Percentiles rank a stretch among this genome's conserved stretches.
Conservation (phyloP, 2,797 vertebrate species). For the Sebastes cheni region DNA sequence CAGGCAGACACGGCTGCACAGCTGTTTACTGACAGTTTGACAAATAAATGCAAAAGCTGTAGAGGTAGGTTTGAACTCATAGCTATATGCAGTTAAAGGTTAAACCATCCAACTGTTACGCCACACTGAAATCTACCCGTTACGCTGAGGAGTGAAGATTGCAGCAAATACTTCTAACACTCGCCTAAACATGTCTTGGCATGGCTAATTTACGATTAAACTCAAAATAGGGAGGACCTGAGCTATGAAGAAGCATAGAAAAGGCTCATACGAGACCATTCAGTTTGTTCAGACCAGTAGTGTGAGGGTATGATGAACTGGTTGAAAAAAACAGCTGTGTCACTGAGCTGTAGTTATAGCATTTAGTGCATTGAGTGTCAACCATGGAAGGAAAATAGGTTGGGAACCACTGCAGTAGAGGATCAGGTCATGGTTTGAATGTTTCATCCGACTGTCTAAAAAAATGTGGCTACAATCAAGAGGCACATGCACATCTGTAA, state of each 20-base stretch:
- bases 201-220: neutral
- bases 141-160: neutral
- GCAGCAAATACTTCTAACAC: neutral
- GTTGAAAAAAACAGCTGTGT: neutral
- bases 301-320: neutral
- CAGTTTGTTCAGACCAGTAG: neutral
- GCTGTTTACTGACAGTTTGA: neutral
- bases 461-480: neutral
- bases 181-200: constrained; percentile 17
- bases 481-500: neutral
- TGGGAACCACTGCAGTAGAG: neutral
- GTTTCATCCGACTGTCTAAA: neutral
- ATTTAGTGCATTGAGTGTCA: neutral
- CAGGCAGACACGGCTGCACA: neutral
- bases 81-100: neutral
- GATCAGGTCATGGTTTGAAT: neutral
- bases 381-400: neutral
- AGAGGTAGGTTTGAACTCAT: constrained; percentile 13
- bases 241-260: constrained; percentile 25
- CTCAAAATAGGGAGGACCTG: constrained; percentile 21
- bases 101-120: neutral
- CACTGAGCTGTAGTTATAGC: neutral
- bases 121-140: neutral
- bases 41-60: neutral
- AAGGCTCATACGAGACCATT: neutral